Percentiles rank a stretch among this genome's conserved stretches.
phyloP scores from a whole-genome alignment of 2,888 invertebrate genomes.

The Diaphora mendica region DNA sequence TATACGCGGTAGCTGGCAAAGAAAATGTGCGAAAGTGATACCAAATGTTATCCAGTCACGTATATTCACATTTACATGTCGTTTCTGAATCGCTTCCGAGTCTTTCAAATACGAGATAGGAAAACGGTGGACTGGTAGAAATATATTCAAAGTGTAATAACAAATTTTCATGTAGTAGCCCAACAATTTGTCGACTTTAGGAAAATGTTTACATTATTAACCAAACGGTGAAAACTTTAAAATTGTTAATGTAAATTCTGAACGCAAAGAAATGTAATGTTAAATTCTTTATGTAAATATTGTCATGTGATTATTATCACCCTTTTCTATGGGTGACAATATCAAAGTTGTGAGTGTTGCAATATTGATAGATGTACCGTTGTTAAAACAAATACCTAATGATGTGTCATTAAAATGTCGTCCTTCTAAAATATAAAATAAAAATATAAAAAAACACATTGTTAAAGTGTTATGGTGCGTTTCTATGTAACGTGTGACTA shows the following conservation, averaged over 20 bases:
- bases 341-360: too few relatives aligned
- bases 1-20: slow-evolving; percentile 16
- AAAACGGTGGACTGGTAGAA: slow-evolving; percentile 2
- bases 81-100: slow-evolving; percentile 21
- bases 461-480: too few relatives aligned
- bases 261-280: too few relatives aligned
- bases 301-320: too few relatives aligned
- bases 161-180: background rate
- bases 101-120: slow-evolving; percentile 20
- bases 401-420: background rate
- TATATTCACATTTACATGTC: slow-evolving; percentile 25
- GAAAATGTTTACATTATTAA: background rate
- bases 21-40: slow-evolving; percentile 26
- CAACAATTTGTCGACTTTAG: background rate
- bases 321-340: too few relatives aligned
- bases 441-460: background rate
- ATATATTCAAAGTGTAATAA: slow-evolving; percentile 4
- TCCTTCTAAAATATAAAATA: background rate
- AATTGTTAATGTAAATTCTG: too few relatives aligned
- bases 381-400: too few relatives aligned
- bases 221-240: too few relatives aligned
- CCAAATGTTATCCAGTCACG: slow-evolving; percentile 20
- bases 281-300: too few relatives aligned
- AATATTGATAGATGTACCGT: too few relatives aligned
- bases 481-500: too few relatives aligned